Conservation (phyloP, 2,797 vertebrate genomes). For the Hydrocynus forskahlii region DNA sequence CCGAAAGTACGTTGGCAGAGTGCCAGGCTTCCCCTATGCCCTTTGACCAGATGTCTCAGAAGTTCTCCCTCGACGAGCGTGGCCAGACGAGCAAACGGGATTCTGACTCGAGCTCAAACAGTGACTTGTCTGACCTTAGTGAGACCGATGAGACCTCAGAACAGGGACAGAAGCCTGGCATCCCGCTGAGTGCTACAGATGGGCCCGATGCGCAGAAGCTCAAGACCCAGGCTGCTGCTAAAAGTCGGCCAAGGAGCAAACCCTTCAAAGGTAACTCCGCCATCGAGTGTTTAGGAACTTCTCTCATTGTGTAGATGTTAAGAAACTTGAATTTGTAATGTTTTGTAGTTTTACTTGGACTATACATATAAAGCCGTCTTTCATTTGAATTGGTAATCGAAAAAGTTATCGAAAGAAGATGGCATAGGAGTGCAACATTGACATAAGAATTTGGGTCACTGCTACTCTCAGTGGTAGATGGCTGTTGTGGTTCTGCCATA, state of each 20-base stretch:
- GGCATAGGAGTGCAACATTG: neutral
- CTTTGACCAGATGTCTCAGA: conserved; percentile 89
- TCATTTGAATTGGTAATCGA: no score
- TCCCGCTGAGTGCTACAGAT: conserved; percentile 73
- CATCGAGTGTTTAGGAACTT: neutral
- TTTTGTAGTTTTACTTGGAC: no score
- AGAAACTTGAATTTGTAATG: no score
- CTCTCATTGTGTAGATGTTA: neutral
- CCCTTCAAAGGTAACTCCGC: conserved; percentile 89
- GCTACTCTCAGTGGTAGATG: neutral
- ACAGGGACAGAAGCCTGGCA: conserved; percentile 83
- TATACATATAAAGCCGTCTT: no score
- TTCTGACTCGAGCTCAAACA: conserved; percentile 96
- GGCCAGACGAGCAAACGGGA: conserved; percentile 90
- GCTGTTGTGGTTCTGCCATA: conserved; percentile 59
- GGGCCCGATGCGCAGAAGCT: conserved; percentile 83
- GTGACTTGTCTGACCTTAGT: conserved; percentile 95
- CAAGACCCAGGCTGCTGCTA: conserved; percentile 85
- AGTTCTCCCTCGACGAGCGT: conserved; percentile 92
- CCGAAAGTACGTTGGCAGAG: conserved; percentile 69
- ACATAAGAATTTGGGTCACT: neutral
- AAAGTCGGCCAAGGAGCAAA: conserved; percentile 91
- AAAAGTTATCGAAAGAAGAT: neutral
- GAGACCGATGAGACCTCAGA: conserved; percentile 91
- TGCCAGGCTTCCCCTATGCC: conserved; percentile 79